Evolutionary conservation across 2,888 invertebrate genomes (phyloP).

Genomic region (Anorthoa munda): DNA sequence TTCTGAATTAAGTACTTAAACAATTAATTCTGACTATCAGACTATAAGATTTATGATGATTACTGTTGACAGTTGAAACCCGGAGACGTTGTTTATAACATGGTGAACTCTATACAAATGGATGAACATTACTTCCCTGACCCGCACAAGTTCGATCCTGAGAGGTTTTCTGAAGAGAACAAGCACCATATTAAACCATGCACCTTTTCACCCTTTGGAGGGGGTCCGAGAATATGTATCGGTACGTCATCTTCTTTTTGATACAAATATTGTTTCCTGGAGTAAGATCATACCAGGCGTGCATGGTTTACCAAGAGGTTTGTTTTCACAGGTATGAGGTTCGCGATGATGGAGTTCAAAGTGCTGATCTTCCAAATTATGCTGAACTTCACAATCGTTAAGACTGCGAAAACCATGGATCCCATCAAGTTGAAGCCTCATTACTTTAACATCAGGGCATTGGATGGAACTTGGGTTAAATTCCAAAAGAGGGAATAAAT

Average conservation of each 20-base stretch:
- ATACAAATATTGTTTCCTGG: neutral
- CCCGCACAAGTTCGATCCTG: conserved; percentile 83
- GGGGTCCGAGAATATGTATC: conserved; percentile 90
- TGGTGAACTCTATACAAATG: conserved; percentile 65
- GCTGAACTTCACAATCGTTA: conserved; percentile 78
- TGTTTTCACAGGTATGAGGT: conserved; percentile 76
- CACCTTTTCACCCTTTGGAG: conserved; percentile 89
- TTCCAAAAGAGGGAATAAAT: conserved; percentile 31
- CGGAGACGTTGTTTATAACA: conserved; percentile 57
- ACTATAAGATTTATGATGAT: too few species aligned
- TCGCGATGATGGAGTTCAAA: conserved; percentile 84
- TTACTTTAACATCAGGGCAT: conserved; percentile 71
- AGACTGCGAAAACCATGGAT: conserved; percentile 79
- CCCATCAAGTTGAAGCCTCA: conserved; percentile 76
- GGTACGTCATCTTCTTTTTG: conserved; percentile 73
- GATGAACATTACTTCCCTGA: conserved; percentile 75
- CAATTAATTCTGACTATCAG: too few species aligned
- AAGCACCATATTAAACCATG: conserved; percentile 85
- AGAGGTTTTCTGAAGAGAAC: conserved; percentile 85
- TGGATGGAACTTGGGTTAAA: conserved; percentile 39
- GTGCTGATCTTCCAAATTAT: conserved; percentile 79
- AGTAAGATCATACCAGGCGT: conserved; percentile 3
- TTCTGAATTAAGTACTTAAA: too few species aligned
- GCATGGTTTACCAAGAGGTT: conserved; percentile 13
- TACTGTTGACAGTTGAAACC: conserved; percentile 56